Percentiles rank a stretch among this genome's conserved stretches.
These are phyloP conservation scores for Galeruca laticollis DNA, from an alignment of 2,888 invertebrate genomes.

Conservation along the genomic window DNA sequence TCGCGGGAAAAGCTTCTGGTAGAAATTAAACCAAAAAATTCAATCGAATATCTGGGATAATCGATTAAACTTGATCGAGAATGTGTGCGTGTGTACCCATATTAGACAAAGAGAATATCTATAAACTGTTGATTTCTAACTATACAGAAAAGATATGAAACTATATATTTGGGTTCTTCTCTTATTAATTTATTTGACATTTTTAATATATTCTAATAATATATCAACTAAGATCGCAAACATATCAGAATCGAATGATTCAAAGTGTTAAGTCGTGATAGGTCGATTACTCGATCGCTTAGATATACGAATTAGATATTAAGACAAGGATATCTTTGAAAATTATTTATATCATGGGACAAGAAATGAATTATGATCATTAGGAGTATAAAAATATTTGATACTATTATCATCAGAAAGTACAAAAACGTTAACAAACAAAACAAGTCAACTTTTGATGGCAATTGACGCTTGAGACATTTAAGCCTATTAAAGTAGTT, in stretches of 20 bases:
- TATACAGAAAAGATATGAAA: not conserved
- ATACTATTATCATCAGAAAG: too few species aligned
- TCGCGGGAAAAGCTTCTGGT: too few species aligned
- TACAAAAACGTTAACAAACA: too few species aligned
- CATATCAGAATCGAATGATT: slow-evolving; percentile 67
- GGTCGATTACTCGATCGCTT: slow-evolving; percentile 57
- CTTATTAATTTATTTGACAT: slow-evolving; percentile 35
- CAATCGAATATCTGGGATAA: too few species aligned
- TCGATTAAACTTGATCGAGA: too few species aligned
- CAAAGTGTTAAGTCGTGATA: slow-evolving; percentile 65
- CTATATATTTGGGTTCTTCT: slow-evolving; percentile 22
- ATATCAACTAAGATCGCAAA: slow-evolving; percentile 68
- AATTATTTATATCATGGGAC: not conserved
- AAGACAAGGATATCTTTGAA: slow-evolving; percentile 33
- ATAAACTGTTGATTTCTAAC: not conserved
- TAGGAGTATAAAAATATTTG: too few species aligned
- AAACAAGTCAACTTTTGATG: too few species aligned
- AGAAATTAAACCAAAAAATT: too few species aligned
- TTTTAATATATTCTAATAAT: slow-evolving; percentile 55
- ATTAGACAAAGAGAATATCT: not conserved
- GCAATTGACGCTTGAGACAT: too few species aligned
- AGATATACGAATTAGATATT: slow-evolving; percentile 44
- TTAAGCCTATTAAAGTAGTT: too few species aligned
- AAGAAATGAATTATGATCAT: not conserved
- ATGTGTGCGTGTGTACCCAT: not conserved